Evolutionary conservation across 2,113 vertebrate genomes (phyloP), one percentile per base, ranked within the genome.

Genomic region (Albula goreensis): DNA sequence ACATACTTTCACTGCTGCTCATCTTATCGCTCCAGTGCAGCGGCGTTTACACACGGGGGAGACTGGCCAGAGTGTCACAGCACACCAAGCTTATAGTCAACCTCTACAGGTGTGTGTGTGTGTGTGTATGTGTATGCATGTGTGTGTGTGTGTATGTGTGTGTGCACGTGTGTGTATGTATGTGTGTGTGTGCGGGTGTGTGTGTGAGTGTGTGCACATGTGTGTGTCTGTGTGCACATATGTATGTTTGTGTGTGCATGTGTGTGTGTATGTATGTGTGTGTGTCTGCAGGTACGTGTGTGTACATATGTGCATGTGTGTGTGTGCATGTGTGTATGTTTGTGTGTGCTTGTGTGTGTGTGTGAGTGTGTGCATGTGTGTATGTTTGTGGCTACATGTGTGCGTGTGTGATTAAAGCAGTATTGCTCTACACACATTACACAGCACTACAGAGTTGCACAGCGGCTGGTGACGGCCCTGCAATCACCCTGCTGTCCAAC

Each of bases 121-220:
- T 63, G 83, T 51, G 48, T 48, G 25, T 57, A 31, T 10, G 56
- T 83, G n/a, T 63, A 25, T 82, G 77, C 41, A 50, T 13, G 51
- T 56, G 31, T 41, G 1, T 41, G 31, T 1, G 1, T 41, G 31
- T 41, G 31, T 70, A 50, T 52, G 85, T 83, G 60, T 56, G 85
- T 22, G 41, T 70, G 83, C 2, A 0, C 78, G 85, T 70, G 52
- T 52, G 85, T 83, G 60, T 56, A 85, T 22, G 41, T 70, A 60
- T 74, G 48, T 17, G 53, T 56, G 53, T 56, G 53, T 48, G 87
- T 84, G 74, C 74, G 83, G 31, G 31, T 41, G 31, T 41, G 31
- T 41, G 31, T 41, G 31, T 41, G 31, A 83, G 66, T 85, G 50
- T 74, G 3, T 86, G 83, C 81, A 86, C 87, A 4, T 50, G 25